Conservation (phyloP, 2,113 vertebrate genomes). For the Probosciger aterrimus region DNA sequence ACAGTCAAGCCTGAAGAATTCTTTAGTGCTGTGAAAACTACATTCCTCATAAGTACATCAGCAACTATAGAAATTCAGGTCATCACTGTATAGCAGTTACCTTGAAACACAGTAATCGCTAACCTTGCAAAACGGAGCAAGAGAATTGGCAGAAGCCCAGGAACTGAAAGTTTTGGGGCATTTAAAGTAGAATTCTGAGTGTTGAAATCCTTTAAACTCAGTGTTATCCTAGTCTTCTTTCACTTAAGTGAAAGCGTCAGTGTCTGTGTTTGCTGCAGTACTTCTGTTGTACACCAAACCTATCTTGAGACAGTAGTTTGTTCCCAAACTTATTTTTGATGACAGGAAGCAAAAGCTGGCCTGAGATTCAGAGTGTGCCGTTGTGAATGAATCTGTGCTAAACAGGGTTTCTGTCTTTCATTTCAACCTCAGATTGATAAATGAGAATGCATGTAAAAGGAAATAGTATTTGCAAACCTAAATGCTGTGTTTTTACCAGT, state of each 20-base stretch:
- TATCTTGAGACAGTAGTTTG: neutral
- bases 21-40: neutral
- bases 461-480: neutral
- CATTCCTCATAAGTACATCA: neutral
- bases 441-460: neutral
- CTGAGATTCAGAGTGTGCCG: neutral
- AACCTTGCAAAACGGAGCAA: neutral
- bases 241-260: neutral
- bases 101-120: neutral
- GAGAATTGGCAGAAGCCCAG: neutral
- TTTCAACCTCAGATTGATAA: neutral
- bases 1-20: neutral
- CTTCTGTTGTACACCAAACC: neutral
- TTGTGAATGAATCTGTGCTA: neutral
- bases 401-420: neutral
- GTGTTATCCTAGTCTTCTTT: neutral
- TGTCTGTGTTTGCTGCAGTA: neutral
- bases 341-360: neutral
- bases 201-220: neutral
- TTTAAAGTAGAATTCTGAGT: neutral
- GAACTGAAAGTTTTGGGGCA: neutral
- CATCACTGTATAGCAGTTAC: neutral
- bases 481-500: conserved; percentile 50
- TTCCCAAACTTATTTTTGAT: neutral
- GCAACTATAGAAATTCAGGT: neutral